Base-by-base conservation (phyloP, 2,113 vertebrate species). In the Megatriorchis doriae region DNA sequence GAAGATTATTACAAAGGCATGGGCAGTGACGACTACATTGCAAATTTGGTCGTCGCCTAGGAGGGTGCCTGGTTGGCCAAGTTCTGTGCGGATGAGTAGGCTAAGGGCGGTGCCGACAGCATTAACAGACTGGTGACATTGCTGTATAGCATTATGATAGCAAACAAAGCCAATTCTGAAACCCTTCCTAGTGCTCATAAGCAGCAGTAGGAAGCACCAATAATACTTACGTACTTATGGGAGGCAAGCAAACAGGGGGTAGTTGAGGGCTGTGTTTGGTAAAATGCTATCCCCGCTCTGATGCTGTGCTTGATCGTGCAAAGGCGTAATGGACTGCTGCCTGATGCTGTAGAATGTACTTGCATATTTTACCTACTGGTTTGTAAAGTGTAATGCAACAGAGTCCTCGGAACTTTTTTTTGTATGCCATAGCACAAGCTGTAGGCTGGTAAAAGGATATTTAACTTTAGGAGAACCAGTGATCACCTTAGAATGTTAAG, bases 211-310 rank as follows among this genome's bases (percentile, higher is more conserved):
- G 52, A 68, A 32, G 17, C 32, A 13, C 29, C 42, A 19, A 1
- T 12, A 34, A 8, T 8, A 4, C 6, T 13, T 9, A 4, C 0
- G 14, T 13, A 3, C 32, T 26, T 11, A 8, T 0, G 36, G 67
- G 47, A 73, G 59, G 47, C 11, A 17, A 61, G 47, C 29, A 17
- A 52, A 18, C 9, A 11, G 48, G n/a, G 45, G 50, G 25, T 29
- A 1, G 29, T 17, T 20, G 72, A 13, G 45, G 34, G 45, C 38
- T 23, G 48, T 8, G 52, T 12, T 52, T 36, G 26, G 42, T 55
- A 48, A 36, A 42, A 17, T 7, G 36, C 23, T 18, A 0, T 52
- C 58, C 38, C 66, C 1, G 3, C 9, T 10, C 27, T 18, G 42
- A 16, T 23, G 50, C 36, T 52, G 42, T 9, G 26, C 22, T 74